Evolutionary conservation across 2,797 vertebrate genomes (phyloP), one percentile per base, ranked within the genome.

Genomic region (Apodemus agrarius): DNA sequence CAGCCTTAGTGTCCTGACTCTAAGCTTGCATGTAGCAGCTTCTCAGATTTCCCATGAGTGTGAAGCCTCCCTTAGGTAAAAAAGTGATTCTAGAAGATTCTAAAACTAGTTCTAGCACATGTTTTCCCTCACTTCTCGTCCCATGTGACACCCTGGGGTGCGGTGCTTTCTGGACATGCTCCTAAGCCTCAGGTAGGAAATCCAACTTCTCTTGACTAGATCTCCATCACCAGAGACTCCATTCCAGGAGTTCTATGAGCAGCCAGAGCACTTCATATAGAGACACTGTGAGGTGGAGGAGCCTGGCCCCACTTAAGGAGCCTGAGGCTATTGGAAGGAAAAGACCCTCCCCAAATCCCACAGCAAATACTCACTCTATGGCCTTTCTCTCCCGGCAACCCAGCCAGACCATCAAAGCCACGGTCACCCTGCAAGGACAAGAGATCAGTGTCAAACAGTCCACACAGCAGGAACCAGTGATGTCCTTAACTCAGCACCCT

Each of bases 341-440:
- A 5, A 2, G 3, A 4, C 7, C 49, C 43, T 37, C 6, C 83
- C 10, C 1, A 0, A 26, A n/a, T 34, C 3, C 65, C 37, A 5
- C 0, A 21, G 21, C 14, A 19, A 40, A 0, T 16, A 98, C 99
- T 99, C 96, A 99, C 99, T 98, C 99, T 99, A 95, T 99, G 99
- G 93, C 99, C 99, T 93, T 99, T 99, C 98, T 99, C 99, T 24
- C 99, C 99, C 3, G 99, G 99, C 95, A 99, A 98, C 94, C 99
- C 99, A 76, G 99, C 99, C 90, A 99, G 98, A 63, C 99, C 99
- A 82, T 99, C 99, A 12, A 99, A 99, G 3, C 99, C 99, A 87
- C 99, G 98, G 98, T 99, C 99, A 93, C 99, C 99, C 99, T 99
- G 93, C 10, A 93, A 91, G 92, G 14, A 93, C 76, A 59, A 96